Base-by-base conservation (phyloP, 2,888 invertebrate genomes). In the Tridacna gigas region DNA sequence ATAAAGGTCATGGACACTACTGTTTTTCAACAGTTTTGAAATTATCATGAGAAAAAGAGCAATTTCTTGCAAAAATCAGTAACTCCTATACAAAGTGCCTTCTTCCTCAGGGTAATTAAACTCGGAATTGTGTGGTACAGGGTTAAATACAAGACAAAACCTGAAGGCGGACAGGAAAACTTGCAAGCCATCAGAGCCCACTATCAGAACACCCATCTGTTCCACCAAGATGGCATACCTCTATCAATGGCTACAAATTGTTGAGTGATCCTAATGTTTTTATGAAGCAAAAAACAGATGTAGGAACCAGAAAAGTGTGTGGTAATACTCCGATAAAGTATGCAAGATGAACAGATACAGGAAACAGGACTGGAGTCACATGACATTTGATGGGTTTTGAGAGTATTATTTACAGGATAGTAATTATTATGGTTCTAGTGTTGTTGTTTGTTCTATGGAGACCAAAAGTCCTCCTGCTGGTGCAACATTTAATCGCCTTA, bases 251-350 rank as follows among this genome's bases (percentile, higher is more conserved):
- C 56, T 56, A 56, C 56, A 56, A 56, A 56, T 56, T 56, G 56
- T 20, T 56, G 56, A 56, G 56, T 66, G 66, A 66, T 66, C 9
- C 66, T 66, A 66, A 66, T 66, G 66, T 66, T 26, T 66, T 66
- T 26, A 66, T 18, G 66, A 26, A 26, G 66, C 66, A 66, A 66
- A 66, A 66, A 56, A 56, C 56, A 56, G 56, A 56, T 56, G 56
- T 15, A 56, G 20, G 18, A 56, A 56, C 22, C 22, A 25, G 13
- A 22, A 22, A 25, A 26, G 15, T 65, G 65, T 25, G 26, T 65
- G 65, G 26, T 65, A 65, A 13, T 65, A 25, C 18, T 65, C 26
- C 3, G 15, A 65, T 25, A 60, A n/a, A 60, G 26, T 25, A 26
- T 25, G 65, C 22, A 65, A 18, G 65, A 13, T 22, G 20, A n/a